These are phyloP conservation scores for Nomada flava DNA, from an alignment of 2,888 invertebrate genomes.

Conservation along the genomic window DNA sequence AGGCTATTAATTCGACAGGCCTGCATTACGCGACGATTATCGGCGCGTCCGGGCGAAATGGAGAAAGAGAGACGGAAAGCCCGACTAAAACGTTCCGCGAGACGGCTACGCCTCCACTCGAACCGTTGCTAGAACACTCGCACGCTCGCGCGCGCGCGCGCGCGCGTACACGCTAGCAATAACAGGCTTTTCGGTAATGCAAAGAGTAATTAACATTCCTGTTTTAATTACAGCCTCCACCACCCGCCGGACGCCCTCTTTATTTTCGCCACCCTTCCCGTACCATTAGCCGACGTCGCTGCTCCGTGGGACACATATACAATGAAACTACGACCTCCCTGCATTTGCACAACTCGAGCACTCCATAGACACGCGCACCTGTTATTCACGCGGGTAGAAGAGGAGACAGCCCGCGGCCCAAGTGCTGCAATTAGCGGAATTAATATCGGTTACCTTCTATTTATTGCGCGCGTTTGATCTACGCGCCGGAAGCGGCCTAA, in stretches of 20 bases:
- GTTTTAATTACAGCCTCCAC: constrained; percentile 82
- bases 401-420: constrained; percentile 47
- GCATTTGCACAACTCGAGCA: constrained; percentile 39
- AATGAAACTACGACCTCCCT: neutral
- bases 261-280: constrained; percentile 77
- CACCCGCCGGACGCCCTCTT: constrained; percentile 70
- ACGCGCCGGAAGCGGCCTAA: constrained; percentile 25
- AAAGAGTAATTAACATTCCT: constrained; percentile 84
- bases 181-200: constrained; percentile 82
- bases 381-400: constrained; percentile 28
- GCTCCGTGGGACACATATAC: constrained; percentile 24
- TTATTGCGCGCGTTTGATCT: constrained; percentile 76
- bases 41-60: constrained; percentile 29
- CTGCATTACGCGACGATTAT: constrained; percentile 57
- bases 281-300: constrained; percentile 75
- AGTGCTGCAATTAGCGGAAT: constrained; percentile 77
- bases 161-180: constrained; percentile 69
- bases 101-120: constrained; percentile 46
- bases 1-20: constrained; percentile 55
- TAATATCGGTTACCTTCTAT: constrained; percentile 76
- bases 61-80: constrained; percentile 22
- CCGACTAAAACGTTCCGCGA: constrained; percentile 52
- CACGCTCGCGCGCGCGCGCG: constrained; percentile 33
- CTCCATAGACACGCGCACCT: constrained; percentile 45
- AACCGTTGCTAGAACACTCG: constrained; percentile 40